A percentile compares a stretch with the other conserved stretches of the same genome.
Evolutionary conservation across 2,888 invertebrate species (phyloP).

Genomic region (Agriopis aurantiaria): DNA sequence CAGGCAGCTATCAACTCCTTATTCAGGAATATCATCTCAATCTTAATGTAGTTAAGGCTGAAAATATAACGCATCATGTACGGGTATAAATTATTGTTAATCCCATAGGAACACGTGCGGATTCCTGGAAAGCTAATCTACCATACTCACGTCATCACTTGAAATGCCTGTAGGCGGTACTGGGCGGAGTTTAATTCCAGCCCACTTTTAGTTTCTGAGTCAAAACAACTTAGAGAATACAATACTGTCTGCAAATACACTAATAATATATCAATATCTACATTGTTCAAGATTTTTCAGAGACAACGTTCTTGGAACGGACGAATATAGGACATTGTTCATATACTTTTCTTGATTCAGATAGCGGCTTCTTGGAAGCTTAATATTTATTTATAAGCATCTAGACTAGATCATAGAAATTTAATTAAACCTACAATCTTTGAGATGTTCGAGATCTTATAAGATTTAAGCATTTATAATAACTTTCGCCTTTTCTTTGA

Average conservation of each 20-base stretch:
- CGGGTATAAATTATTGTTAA: conserved; percentile 3
- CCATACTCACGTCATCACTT: conserved; percentile 23
- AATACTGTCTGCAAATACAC: background rate
- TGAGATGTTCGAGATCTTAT: background rate
- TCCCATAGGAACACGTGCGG: conserved; percentile 20
- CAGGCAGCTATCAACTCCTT: background rate
- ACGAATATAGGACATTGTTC: background rate
- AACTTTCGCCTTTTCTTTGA: background rate
- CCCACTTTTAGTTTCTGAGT: conserved; percentile 2
- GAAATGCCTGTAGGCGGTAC: conserved; percentile 23
- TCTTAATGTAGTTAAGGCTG: background rate
- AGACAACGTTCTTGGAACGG: background rate
- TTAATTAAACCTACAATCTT: background rate
- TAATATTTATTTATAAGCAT: background rate
- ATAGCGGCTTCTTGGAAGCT: background rate
- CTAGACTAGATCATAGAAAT: background rate
- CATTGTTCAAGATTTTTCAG: background rate
- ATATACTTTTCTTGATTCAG: background rate
- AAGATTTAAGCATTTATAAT: background rate
- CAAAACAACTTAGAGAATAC: background rate
- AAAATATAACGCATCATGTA: conserved; percentile 3
- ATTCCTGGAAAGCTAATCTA: conserved; percentile 24
- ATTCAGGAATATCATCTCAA: background rate
- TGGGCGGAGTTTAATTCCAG: conserved; percentile 27
- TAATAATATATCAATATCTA: background rate